phyloP scores from a whole-genome alignment of 2,113 vertebrate species.

The Calyptommatus sinebrachiatus region DNA sequence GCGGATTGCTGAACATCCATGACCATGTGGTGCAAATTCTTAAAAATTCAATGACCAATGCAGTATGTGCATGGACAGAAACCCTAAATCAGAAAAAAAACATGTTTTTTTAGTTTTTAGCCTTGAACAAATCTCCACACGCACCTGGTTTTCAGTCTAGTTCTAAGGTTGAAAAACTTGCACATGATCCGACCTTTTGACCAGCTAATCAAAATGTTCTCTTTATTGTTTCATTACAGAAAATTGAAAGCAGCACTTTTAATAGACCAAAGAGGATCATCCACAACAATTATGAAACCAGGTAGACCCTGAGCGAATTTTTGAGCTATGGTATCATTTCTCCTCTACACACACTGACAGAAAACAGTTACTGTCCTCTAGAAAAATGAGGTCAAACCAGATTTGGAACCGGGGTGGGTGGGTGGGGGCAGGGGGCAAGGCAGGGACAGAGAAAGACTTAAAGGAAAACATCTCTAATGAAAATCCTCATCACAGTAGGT shows the following conservation, averaged over 20 bases:
- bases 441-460: not conserved
- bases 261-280: not conserved
- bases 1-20: too few species aligned
- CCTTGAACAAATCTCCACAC: too few species aligned
- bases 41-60: too few species aligned
- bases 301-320: not conserved
- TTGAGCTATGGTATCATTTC: not conserved
- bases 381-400: not conserved
- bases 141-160: too few species aligned
- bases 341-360: not conserved
- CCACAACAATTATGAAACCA: not conserved
- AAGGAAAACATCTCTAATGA: not conserved
- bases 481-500: not conserved
- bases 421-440: not conserved
- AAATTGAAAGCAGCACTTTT: not conserved
- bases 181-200: too few species aligned
- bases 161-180: too few species aligned
- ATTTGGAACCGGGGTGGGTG: not conserved
- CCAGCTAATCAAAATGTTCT: not conserved
- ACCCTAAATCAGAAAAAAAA: too few species aligned
- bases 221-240: not conserved
- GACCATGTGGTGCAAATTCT: too few species aligned
- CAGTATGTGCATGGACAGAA: too few species aligned
- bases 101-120: too few species aligned
- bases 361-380: constrained; percentile 1